These are phyloP conservation scores for Trachops cirrhosus DNA, from an alignment of 2,797 vertebrate species.

Conservation along the genomic window DNA sequence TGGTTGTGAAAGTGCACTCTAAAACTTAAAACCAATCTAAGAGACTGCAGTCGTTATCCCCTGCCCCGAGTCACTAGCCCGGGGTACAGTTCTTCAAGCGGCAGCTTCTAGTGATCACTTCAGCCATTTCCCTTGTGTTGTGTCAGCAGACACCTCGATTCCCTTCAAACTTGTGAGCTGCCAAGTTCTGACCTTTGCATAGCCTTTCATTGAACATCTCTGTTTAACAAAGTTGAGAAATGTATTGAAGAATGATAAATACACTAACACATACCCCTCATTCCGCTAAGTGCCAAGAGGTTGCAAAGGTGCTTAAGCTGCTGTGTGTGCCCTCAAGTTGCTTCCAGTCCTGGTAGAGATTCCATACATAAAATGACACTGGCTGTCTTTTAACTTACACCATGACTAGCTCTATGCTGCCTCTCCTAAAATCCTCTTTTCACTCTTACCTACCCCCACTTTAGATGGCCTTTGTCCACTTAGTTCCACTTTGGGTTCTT, in stretches of 20 bases:
- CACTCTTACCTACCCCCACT: not conserved
- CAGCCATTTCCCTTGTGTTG: not conserved
- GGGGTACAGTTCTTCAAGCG: not conserved
- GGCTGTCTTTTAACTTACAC: not conserved
- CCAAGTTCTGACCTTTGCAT: conserved; percentile 25
- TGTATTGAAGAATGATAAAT: not conserved
- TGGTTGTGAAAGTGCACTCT: not conserved
- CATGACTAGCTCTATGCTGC: not conserved
- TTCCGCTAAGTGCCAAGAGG: not conserved
- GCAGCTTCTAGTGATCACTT: not conserved
- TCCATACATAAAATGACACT: not conserved
- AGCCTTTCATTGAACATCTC: not conserved
- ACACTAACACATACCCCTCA: not conserved
- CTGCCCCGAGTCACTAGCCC: not conserved
- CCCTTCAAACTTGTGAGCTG: not conserved
- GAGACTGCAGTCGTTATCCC: not conserved
- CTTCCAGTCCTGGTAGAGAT: not conserved
- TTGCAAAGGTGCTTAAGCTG: not conserved
- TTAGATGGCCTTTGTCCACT: not conserved
- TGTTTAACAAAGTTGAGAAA: conserved; percentile 7
- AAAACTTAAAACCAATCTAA: not conserved
- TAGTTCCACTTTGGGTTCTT: conserved; percentile 14
- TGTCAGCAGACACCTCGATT: not conserved
- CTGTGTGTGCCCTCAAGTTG: not conserved
- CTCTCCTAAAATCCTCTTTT: not conserved